Evolutionary conservation across 2,888 invertebrate genomes (phyloP).

Genomic region (Polymixis flavicincta): DNA sequence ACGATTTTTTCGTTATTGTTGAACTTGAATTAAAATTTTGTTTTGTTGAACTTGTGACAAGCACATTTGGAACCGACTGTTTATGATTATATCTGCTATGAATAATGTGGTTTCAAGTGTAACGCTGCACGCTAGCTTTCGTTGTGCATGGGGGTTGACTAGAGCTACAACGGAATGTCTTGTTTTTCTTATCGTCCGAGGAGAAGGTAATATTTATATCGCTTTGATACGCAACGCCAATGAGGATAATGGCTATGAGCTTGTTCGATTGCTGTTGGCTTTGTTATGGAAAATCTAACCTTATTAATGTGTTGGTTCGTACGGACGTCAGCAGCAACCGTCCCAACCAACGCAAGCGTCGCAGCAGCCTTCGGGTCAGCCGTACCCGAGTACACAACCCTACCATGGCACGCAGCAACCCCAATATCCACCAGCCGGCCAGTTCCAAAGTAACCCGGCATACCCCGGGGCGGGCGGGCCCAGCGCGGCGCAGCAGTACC

Average conservation of each 20-base stretch:
- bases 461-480: constrained; percentile 82
- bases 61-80: constrained; percentile 81
- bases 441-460: constrained; percentile 88
- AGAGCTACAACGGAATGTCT: constrained; percentile 88
- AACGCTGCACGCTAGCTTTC: constrained; percentile 90
- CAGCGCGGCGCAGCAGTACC: constrained; percentile 84
- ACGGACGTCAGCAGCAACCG: constrained; percentile 91
- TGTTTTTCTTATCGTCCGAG: constrained; percentile 80
- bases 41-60: constrained; percentile 76
- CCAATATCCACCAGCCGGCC: constrained; percentile 88
- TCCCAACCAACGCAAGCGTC: constrained; percentile 90
- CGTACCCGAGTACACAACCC: constrained; percentile 89
- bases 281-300: constrained; percentile 90
- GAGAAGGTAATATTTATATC: constrained; percentile 87
- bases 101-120: constrained; percentile 87
- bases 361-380: constrained; percentile 89
- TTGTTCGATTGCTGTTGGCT: constrained; percentile 88
- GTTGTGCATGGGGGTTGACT: constrained; percentile 90
- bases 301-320: constrained; percentile 91
- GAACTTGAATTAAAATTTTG: constrained; percentile 70
- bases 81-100: constrained; percentile 79
- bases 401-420: constrained; percentile 91
- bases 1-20: constrained; percentile 65
- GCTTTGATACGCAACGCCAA: constrained; percentile 87
- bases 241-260: constrained; percentile 86